Evolutionary conservation across 2,797 vertebrate species (phyloP).

Genomic region (Cheirogaleus major): DNA sequence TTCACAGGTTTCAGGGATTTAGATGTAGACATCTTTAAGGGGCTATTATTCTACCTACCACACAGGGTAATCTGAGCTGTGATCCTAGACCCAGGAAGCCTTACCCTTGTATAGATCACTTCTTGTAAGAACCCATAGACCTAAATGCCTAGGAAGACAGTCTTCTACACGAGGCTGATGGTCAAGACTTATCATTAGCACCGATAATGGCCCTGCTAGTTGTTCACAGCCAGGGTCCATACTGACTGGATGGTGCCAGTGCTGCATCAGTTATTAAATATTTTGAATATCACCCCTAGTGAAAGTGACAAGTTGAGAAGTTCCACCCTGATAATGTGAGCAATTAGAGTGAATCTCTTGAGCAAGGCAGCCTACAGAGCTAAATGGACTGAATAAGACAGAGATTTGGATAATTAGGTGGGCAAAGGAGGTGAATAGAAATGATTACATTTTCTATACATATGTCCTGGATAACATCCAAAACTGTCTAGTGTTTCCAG

Average conservation of each 20-base stretch:
- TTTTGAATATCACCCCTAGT: constrained; percentile 21
- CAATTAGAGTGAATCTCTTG: constrained; percentile 44
- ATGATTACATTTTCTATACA: background rate
- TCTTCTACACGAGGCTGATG: background rate
- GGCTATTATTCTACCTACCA: background rate
- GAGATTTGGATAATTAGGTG: constrained; percentile 7
- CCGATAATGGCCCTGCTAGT: background rate
- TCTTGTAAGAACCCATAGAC: background rate
- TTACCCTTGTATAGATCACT: background rate
- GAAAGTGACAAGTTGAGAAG: constrained; percentile 41
- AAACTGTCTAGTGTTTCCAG: background rate
- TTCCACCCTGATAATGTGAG: constrained; percentile 13
- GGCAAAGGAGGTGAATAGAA: constrained; percentile 28
- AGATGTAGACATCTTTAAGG: background rate
- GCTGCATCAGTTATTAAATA: background rate
- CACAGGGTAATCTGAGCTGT: background rate
- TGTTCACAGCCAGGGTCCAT: background rate
- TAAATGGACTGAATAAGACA: constrained; percentile 32
- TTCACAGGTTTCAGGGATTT: background rate
- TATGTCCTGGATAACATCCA: background rate
- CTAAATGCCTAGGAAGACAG: background rate
- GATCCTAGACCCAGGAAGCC: background rate
- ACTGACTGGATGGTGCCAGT: background rate
- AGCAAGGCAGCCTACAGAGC: background rate
- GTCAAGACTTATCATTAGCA: background rate